These are phyloP conservation scores for Melanotaenia parkinsoni DNA, from an alignment of 2,797 vertebrate genomes.

Conservation along the genomic window DNA sequence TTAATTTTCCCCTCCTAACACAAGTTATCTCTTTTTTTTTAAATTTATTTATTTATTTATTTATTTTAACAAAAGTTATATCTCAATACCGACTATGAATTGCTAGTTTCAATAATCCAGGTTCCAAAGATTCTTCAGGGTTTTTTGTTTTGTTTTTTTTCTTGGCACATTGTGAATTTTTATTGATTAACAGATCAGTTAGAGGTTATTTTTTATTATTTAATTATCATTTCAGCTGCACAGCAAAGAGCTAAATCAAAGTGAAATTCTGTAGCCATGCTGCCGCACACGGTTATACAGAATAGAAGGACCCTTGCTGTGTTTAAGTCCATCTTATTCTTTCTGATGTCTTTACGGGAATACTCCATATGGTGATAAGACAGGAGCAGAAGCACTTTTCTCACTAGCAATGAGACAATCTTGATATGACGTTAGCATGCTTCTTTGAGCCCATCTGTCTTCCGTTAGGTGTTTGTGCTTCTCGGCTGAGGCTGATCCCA, in stretches of 20 bases:
- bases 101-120: background rate
- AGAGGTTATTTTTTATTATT: background rate
- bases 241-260: conserved; percentile 1
- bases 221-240: background rate
- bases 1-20: background rate
- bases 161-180: background rate
- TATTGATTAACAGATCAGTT: background rate
- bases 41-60: too few species aligned
- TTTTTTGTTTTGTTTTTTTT: background rate
- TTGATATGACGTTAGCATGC: conserved; percentile 43
- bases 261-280: conserved; percentile 1
- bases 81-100: background rate
- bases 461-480: conserved; percentile 50
- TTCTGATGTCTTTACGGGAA: conserved; percentile 35
- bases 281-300: background rate
- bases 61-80: background rate
- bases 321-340: conserved; percentile 22
- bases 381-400: conserved; percentile 39
- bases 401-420: conserved; percentile 41
- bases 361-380: conserved; percentile 30
- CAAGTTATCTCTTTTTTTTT: too few species aligned
- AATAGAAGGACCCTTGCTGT: conserved; percentile 23
- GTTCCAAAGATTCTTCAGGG: background rate
- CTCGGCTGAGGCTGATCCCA: conserved; percentile 49
- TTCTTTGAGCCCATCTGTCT: conserved; percentile 63